A percentile compares a stretch with the other conserved stretches of the same genome.
Evolutionary conservation across 2,888 invertebrate genomes (phyloP).

Genomic region (Acrocyrtus sp.): DNA sequence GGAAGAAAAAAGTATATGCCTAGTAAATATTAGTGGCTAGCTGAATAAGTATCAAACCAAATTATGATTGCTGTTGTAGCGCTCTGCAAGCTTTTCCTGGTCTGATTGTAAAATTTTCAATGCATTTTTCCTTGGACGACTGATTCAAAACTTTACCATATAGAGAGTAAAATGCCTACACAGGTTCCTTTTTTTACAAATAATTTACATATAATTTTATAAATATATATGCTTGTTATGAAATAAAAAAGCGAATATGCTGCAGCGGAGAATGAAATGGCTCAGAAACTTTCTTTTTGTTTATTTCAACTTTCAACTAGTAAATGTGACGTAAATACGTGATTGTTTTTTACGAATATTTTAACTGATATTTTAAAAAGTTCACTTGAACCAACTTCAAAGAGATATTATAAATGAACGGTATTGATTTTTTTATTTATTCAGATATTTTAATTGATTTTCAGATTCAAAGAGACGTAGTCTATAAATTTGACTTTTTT

Average conservation of each 20-base stretch:
- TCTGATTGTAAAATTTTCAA: conserved; percentile 18
- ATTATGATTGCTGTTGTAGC: neutral
- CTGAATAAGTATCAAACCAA: too few relatives aligned
- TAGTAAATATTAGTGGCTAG: too few relatives aligned
- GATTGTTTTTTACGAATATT: neutral
- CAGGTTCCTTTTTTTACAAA: neutral
- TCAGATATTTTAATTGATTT: conserved; percentile 34
- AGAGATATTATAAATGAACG: neutral
- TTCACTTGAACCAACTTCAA: neutral
- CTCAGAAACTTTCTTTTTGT: neutral
- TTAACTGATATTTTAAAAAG: neutral
- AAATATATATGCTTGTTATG: neutral
- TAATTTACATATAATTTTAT: neutral
- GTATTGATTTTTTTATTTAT: conserved; percentile 24
- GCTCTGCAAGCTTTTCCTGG: neutral
- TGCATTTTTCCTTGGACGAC: conserved; percentile 35
- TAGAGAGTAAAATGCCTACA: neutral
- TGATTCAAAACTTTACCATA: conserved; percentile 8
- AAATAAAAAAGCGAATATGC: neutral
- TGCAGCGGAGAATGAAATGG: neutral
- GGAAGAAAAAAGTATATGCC: too few relatives aligned
- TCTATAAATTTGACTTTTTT: conserved; percentile 44
- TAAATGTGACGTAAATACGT: neutral
- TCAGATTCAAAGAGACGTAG: conserved; percentile 22
- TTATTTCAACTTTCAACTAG: neutral